Conservation (phyloP, 2,113 vertebrate species). For the Paedocypris sp. region DNA sequence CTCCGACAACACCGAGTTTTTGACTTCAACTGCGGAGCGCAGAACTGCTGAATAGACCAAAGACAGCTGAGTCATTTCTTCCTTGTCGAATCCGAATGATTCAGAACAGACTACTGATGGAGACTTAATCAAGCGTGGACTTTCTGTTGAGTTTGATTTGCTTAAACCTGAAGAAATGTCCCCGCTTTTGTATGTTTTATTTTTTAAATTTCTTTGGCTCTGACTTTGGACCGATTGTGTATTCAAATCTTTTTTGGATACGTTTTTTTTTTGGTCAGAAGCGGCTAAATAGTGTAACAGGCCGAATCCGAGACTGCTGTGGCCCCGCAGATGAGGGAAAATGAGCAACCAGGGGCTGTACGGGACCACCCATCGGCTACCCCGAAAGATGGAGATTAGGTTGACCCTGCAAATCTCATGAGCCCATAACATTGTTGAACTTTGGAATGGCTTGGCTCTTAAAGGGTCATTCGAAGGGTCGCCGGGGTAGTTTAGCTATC, state of each 20-base stretch:
- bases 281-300: too few species aligned
- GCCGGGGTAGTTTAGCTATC: too few species aligned
- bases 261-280: too few species aligned
- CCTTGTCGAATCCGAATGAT: background rate
- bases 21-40: background rate
- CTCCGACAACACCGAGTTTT: background rate
- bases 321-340: constrained; percentile 4
- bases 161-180: constrained; percentile 27
- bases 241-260: too few species aligned
- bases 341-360: background rate
- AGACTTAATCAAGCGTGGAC: constrained; percentile 11
- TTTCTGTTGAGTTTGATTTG: constrained; percentile 14
- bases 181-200: constrained; percentile 14
- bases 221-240: too few species aligned
- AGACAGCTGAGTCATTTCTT: background rate
- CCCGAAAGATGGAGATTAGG: constrained; percentile 51
- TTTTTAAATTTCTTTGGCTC: background rate
- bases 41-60: background rate
- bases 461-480: too few species aligned
- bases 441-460: constrained; percentile 48
- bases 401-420: constrained; percentile 40
- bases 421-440: constrained; percentile 54
- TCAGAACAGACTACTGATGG: constrained; percentile 1
- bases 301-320: background rate
- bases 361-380: constrained; percentile 58